These are phyloP conservation scores for Apamea monoglypha DNA, from an alignment of 2,888 invertebrate genomes.

Conservation along the genomic window DNA sequence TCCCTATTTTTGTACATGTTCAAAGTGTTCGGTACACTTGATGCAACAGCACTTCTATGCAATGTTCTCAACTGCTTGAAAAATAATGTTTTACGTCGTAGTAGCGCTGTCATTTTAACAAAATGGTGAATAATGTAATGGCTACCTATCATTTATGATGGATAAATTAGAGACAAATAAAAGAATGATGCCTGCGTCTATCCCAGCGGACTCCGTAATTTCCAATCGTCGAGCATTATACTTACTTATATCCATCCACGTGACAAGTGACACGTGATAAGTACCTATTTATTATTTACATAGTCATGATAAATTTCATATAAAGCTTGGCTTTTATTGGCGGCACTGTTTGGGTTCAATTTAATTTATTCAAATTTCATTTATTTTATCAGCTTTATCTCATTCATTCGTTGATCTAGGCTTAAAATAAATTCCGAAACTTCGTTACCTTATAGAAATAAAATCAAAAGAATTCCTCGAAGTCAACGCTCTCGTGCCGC, in stretches of 20 bases:
- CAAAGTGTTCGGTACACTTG: conserved; percentile 16
- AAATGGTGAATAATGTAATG: neutral
- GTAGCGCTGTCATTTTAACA: conserved; percentile 11
- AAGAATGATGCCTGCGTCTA: neutral
- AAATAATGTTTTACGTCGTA: conserved; percentile 14
- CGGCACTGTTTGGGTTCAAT: neutral
- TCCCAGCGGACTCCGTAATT: neutral
- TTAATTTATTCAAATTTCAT: too few species aligned
- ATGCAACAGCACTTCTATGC: conserved; percentile 6
- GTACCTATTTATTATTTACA: conserved; percentile 25
- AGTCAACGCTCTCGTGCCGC: too few species aligned
- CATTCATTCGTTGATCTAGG: neutral
- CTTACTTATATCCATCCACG: neutral
- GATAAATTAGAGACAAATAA: neutral
- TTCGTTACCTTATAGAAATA: neutral
- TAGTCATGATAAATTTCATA: conserved; percentile 7
- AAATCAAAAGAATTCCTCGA: neutral
- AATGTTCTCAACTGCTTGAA: conserved; percentile 31
- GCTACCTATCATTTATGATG: neutral
- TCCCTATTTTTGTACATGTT: conserved; percentile 16
- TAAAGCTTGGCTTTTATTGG: neutral
- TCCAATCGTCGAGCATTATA: neutral
- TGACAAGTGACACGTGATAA: neutral
- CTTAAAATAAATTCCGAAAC: neutral
- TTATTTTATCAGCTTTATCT: neutral